Conservation (phyloP, 2,113 vertebrate species). For the Coregonus clupeaformis region DNA sequence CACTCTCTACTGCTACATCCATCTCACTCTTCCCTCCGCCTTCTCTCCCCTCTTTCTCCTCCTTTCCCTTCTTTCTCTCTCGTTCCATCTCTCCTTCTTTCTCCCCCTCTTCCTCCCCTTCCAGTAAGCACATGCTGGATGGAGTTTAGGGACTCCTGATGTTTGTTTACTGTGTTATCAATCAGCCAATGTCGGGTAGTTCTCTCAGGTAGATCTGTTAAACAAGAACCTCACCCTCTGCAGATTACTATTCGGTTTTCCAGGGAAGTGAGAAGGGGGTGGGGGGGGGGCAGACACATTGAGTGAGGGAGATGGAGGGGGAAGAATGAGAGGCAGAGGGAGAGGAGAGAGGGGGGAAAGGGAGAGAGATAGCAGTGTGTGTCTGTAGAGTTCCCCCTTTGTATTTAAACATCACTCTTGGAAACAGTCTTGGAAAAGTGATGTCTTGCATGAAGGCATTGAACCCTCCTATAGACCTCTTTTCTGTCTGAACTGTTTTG, state of each 20-base stretch:
- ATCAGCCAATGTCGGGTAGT: conserved; percentile 58
- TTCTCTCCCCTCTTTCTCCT: conserved; percentile 26
- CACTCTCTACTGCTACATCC: conserved; percentile 5
- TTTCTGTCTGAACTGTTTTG: background rate
- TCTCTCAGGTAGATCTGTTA: conserved; percentile 41
- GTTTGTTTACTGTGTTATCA: conserved; percentile 70
- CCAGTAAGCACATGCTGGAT: conserved; percentile 19
- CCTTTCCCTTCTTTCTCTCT: conserved; percentile 27
- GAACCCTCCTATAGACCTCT: background rate
- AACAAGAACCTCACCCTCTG: conserved; percentile 8
- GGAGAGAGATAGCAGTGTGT: background rate
- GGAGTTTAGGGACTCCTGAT: conserved; percentile 58
- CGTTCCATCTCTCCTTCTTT: conserved; percentile 27
- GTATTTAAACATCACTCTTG: conserved; percentile 33
- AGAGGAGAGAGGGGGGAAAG: conserved; percentile 8
- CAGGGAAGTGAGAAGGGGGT: background rate
- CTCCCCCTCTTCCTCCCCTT: conserved; percentile 19
- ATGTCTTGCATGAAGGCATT: background rate
- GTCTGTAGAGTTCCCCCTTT: conserved; percentile 37
- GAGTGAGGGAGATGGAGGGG: no score
- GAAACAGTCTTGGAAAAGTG: conserved; percentile 6
- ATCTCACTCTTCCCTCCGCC: conserved; percentile 30
- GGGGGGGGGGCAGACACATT: no score
- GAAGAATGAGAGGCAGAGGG: background rate
- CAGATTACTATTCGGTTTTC: conserved; percentile 23